Percentiles rank a stretch among this genome's conserved stretches.
Conservation (phyloP, 2,797 vertebrate genomes). For the Tauraco hartlaubi region DNA sequence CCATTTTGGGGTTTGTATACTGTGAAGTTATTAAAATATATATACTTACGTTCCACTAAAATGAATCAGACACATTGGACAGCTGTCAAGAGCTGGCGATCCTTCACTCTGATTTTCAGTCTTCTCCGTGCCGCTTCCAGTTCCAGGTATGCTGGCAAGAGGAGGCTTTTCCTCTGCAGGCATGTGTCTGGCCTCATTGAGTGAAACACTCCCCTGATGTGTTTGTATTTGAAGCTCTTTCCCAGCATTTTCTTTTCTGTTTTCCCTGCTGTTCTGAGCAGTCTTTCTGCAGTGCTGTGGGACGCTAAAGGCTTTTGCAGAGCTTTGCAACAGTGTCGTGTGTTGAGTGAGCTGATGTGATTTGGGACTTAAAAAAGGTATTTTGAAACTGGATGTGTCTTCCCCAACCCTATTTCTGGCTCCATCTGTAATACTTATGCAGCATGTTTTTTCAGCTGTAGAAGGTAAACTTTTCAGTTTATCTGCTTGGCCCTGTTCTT, state of each 20-base stretch:
- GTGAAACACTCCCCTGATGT: neutral
- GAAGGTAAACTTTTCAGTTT: neutral
- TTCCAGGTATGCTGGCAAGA: fast-evolving
- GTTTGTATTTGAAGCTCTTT: neutral
- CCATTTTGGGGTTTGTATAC: neutral
- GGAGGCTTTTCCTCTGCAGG: neutral
- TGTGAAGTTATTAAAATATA: neutral
- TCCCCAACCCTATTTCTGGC: neutral
- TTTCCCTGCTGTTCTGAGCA: neutral
- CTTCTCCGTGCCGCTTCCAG: neutral
- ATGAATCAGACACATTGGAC: constrained; percentile 88
- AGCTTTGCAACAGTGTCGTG: fast-evolving
- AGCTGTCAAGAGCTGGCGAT: constrained; percentile 73
- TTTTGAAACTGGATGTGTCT: neutral
- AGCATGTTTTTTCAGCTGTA: neutral
- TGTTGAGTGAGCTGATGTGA: fast-evolving
- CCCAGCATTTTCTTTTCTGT: fast-evolving
- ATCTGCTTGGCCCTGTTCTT: neutral
- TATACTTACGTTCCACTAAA: constrained; percentile 85
- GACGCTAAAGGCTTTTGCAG: neutral
- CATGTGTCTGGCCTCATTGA: fast-evolving
- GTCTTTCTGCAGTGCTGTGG: neutral
- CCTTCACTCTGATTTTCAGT: neutral
- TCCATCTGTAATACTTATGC: neutral
- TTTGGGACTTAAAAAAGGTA: neutral